Conservation (phyloP, 2,888 invertebrate species). For the Noctua comes region DNA sequence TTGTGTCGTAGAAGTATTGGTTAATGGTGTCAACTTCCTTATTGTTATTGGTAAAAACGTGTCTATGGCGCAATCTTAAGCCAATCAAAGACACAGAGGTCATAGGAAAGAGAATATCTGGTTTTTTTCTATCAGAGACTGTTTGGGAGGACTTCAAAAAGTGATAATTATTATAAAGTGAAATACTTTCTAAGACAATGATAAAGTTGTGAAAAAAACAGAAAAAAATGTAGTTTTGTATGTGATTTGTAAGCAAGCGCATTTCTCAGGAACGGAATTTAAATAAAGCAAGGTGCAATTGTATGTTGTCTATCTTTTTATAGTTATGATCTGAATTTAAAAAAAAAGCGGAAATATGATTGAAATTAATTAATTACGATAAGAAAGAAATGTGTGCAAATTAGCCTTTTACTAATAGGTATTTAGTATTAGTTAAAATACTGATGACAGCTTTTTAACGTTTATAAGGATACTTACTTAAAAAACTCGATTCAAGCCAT, state of each 20-base stretch:
- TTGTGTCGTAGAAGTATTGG: not conserved
- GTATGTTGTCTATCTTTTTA: slow-evolving; percentile 38
- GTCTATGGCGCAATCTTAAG: not conserved
- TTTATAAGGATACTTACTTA: slow-evolving; percentile 15
- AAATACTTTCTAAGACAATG: slow-evolving; percentile 16
- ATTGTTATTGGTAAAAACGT: not conserved
- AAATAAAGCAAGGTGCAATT: slow-evolving; percentile 16
- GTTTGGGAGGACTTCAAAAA: slow-evolving; percentile 7
- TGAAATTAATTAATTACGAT: not conserved
- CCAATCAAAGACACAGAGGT: not conserved
- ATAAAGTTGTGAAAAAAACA: slow-evolving; percentile 9
- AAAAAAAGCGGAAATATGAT: not conserved
- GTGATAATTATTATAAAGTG: slow-evolving; percentile 18
- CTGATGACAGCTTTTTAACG: slow-evolving; percentile 20
- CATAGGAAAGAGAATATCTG: not conserved
- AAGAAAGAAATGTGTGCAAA: slow-evolving; percentile 52
- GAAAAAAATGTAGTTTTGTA: slow-evolving; percentile 29
- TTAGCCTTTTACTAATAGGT: slow-evolving; percentile 17
- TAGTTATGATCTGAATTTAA: slow-evolving; percentile 41
- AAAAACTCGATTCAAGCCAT: not conserved
- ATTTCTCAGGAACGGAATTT: slow-evolving; percentile 26
- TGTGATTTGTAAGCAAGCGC: slow-evolving; percentile 30
- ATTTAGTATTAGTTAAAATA: slow-evolving; percentile 9
- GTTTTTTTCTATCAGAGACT: slow-evolving; percentile 8
- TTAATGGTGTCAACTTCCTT: not conserved